These are phyloP conservation scores for Coboldia fuscipes DNA, from an alignment of 1,140 invertebrate species.

Conservation along the genomic window DNA sequence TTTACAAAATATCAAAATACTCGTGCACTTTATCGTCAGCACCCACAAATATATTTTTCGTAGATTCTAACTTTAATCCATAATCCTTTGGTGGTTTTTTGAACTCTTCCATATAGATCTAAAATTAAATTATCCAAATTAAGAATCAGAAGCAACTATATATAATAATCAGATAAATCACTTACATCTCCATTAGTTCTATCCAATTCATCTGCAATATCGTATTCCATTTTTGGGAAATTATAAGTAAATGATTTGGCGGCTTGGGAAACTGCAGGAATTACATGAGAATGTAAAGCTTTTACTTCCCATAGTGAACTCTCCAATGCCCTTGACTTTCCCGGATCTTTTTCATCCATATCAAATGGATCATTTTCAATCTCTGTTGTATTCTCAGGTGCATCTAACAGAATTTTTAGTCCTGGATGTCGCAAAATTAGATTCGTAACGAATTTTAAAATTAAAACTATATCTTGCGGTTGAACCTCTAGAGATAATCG, in stretches of 20 bases:
- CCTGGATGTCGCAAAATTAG: conserved; percentile 70
- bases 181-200: conserved; percentile 29
- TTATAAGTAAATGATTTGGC: conserved; percentile 43
- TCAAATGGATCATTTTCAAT: conserved; percentile 58
- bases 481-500: conserved; percentile 63
- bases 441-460: conserved; percentile 71
- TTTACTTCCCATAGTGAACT: conserved; percentile 86
- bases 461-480: conserved; percentile 51
- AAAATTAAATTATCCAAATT: background rate
- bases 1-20: too few species aligned
- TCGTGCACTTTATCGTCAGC: too few species aligned
- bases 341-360: conserved; percentile 56
- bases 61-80: background rate
- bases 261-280: conserved; percentile 41
- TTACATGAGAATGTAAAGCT: conserved; percentile 47
- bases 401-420: conserved; percentile 54
- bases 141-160: background rate
- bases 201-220: conserved; percentile 37
- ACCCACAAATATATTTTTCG: too few species aligned
- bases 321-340: conserved; percentile 52
- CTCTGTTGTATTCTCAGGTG: conserved; percentile 27
- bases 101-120: background rate
- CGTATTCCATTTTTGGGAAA: conserved; percentile 41
- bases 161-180: conserved; percentile 4
- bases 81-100: background rate